Conservation (phyloP, 2,113 vertebrate genomes). For the Monarcha castaneiventris region DNA sequence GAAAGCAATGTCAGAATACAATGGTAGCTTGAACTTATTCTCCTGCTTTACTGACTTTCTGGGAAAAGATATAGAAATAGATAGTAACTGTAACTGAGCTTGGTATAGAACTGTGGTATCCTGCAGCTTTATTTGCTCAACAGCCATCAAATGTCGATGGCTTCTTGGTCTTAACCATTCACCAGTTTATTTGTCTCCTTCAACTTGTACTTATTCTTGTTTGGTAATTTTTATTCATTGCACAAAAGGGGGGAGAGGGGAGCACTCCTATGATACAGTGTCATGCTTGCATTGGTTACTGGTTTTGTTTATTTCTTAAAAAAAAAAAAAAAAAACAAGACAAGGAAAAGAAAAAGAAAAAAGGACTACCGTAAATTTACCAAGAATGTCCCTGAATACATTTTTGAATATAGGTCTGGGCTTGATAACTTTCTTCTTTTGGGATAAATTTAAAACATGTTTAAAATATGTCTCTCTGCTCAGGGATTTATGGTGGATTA, state of each 20-base stretch:
- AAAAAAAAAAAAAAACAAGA: not conserved
- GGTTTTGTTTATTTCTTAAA: conserved; percentile 22
- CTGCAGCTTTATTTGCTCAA: conserved; percentile 68
- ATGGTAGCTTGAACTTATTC: conserved; percentile 43
- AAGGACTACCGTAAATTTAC: conserved; percentile 52
- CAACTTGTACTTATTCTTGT: conserved; percentile 44
- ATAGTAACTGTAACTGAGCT: conserved; percentile 63
- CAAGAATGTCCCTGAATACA: conserved; percentile 69
- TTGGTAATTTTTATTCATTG: conserved; percentile 52
- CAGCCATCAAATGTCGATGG: conserved; percentile 40
- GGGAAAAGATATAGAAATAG: conserved; percentile 45
- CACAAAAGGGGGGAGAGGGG: conserved; percentile 35
- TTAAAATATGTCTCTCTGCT: conserved; percentile 89
- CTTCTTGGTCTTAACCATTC: conserved; percentile 60
- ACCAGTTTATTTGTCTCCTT: conserved; percentile 53
- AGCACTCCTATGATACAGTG: conserved; percentile 49
- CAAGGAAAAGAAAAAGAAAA: not conserved
- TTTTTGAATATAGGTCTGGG: conserved; percentile 66
- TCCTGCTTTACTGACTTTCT: conserved; percentile 49
- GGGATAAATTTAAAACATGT: conserved; percentile 68
- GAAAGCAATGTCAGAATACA: conserved; percentile 40
- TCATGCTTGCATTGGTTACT: conserved; percentile 50
- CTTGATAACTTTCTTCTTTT: conserved; percentile 69
- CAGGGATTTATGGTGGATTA: conserved; percentile 92
- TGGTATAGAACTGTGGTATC: conserved; percentile 63